Base-by-base conservation (phyloP, 2,888 invertebrate genomes). In the Leucozona laternaria region DNA sequence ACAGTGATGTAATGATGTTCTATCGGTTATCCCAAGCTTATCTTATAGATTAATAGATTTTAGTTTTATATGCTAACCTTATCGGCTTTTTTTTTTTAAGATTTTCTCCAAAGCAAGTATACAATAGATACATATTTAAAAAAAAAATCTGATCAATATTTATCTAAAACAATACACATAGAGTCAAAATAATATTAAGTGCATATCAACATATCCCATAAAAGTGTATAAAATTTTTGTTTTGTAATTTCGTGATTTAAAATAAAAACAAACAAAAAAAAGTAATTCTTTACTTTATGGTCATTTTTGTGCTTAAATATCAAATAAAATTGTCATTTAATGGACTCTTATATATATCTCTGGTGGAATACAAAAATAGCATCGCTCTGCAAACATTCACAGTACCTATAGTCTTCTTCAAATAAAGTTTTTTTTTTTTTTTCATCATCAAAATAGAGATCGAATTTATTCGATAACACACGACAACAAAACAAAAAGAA, bases 381-480 rank as follows among this genome's bases (percentile, higher is more conserved):
- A 60, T 40, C 60, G 37, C 37, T 37, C 4, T 40, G 60, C 60
- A 60, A 60, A 37, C 20, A 37, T 58, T 37, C 57, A 34, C 57
- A 17, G n/a, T n/a, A n/a, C n/a, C n/a, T n/a, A n/a, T 5, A 50
- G 53, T 60, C 60, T 22, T 60, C 37, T 37, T 40, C 15, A 34
- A 31, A 57, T 17, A 17, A n/a, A 4, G 8, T 25, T 53, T 53
- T 15, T 25, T 53, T 53, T 50, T 17, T 0, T 20, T 48, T 34
- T 37, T 6, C 13, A 34, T 58, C 60, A 60, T 60, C 60, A 40
- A 60, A 60, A 60, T 60, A 37, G 37, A 37, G 60, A 60, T 60
- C 60, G 60, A 60, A 60, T 60, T 37, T 60, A 40, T 60, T 60
- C 22, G 60, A 60, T 60, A 60, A 60, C 60, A 60, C 60, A 40